Conservation (phyloP, 2,888 invertebrate species). For the Cryptus armator region DNA sequence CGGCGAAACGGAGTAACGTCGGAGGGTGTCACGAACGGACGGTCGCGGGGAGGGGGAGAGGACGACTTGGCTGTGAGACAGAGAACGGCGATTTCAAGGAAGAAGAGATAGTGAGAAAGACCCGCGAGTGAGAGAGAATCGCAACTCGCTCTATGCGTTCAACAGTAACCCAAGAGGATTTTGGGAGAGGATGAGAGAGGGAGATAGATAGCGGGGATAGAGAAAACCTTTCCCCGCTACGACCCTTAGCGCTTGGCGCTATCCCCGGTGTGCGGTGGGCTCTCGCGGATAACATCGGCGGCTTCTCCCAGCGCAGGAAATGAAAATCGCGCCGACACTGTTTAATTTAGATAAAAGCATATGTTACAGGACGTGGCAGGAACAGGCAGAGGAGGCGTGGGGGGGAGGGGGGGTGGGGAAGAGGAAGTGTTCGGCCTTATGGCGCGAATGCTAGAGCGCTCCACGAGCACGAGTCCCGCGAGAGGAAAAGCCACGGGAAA, state of each 20-base stretch:
- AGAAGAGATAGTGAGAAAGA: conserved; percentile 40
- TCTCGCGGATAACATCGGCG: conserved; percentile 85
- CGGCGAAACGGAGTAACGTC: conserved; percentile 46
- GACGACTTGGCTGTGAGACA: conserved; percentile 53
- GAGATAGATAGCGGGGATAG: conserved; percentile 68
- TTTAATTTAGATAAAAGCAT: conserved; percentile 88
- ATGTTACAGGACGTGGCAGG: conserved; percentile 83
- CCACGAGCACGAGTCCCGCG: conserved; percentile 57
- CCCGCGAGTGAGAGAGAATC: conserved; percentile 34
- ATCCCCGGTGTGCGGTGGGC: conserved; percentile 67
- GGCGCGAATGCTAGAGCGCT: conserved; percentile 25
- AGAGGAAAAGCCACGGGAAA: conserved; percentile 61
- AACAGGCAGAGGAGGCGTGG: conserved; percentile 17
- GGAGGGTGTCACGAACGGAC: conserved; percentile 55
- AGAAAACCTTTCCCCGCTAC: conserved; percentile 77
- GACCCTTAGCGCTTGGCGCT: conserved; percentile 80
- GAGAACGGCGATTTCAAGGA: conserved; percentile 42
- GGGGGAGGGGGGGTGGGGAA: neutral
- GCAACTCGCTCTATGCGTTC: conserved; percentile 25
- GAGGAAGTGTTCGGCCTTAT: conserved; percentile 29
- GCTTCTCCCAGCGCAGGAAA: conserved; percentile 85
- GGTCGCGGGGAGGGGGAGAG: neutral
- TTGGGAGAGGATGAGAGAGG: conserved; percentile 60
- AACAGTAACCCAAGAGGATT: conserved; percentile 32
- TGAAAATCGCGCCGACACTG: conserved; percentile 86